Evolutionary conservation across 1,140 invertebrate species (phyloP).

Genomic region (Bombus confusus): DNA sequence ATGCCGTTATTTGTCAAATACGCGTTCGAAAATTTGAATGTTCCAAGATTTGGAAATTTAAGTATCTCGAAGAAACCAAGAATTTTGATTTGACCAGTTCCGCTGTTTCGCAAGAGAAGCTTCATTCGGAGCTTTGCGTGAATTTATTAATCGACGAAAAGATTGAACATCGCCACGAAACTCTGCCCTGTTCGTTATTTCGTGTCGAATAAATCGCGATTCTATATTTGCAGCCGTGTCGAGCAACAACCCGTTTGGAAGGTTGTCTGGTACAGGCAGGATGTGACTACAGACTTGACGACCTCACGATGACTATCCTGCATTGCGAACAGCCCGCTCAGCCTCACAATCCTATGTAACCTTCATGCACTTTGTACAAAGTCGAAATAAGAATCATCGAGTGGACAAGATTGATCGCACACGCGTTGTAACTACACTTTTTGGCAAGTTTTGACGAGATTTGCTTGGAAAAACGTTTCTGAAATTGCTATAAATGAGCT

Average conservation of each 20-base stretch:
- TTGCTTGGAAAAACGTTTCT: no score
- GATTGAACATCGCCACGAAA: not conserved
- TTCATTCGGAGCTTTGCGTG: not conserved
- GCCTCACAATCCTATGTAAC: conserved; percentile 42
- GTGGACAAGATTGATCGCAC: not conserved
- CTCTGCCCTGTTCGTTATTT: not conserved
- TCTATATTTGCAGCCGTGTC: conserved; percentile 1
- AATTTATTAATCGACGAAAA: not conserved
- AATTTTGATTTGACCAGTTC: no score
- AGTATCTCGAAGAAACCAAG: no score
- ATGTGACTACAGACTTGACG: conserved; percentile 50
- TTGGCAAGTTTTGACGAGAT: no score
- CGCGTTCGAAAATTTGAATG: no score
- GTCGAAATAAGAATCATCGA: conserved; percentile 47
- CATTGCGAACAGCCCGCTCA: conserved; percentile 38
- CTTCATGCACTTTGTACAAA: conserved; percentile 37
- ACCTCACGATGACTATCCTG: conserved; percentile 38
- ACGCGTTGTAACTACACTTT: not conserved
- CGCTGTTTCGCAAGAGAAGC: not conserved
- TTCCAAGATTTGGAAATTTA: no score
- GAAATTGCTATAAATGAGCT: no score
- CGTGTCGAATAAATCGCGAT: not conserved
- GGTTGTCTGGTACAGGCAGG: conserved; percentile 35
- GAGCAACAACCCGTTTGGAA: conserved; percentile 43
- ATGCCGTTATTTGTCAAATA: no score